Conservation (phyloP, 1,140 invertebrate species). For the Calliopsis andreniformis region DNA sequence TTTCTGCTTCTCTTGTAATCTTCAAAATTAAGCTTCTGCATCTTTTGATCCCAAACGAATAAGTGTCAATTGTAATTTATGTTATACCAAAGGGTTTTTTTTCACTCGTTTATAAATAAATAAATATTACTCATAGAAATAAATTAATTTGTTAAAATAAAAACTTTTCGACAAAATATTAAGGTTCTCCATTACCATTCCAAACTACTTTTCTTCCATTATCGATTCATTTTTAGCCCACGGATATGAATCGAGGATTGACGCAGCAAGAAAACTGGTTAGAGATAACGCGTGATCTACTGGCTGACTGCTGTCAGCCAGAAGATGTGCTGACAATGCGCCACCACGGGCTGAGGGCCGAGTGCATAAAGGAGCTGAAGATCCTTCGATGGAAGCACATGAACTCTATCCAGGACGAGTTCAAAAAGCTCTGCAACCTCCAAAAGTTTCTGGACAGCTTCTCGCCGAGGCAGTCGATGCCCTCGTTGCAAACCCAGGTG, state of each 20-base stretch:
- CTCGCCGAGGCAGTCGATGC: slow-evolving; percentile 51
- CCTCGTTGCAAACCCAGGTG: background rate
- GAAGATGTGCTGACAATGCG: slow-evolving; percentile 41
- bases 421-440: slow-evolving; percentile 74
- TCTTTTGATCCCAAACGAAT: too few species aligned
- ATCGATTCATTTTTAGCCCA: background rate
- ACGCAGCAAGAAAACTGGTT: slow-evolving; percentile 41
- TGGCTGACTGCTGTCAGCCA: slow-evolving; percentile 45
- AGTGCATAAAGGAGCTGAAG: slow-evolving; percentile 73
- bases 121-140: too few species aligned
- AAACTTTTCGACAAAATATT: too few species aligned
- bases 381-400: slow-evolving; percentile 77
- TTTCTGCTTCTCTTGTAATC: too few species aligned
- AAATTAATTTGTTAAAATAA: too few species aligned
- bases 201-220: background rate
- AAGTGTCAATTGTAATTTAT: too few species aligned
- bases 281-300: slow-evolving; percentile 55
- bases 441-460: slow-evolving; percentile 77
- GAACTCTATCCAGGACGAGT: slow-evolving; percentile 78
- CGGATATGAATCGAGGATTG: slow-evolving; percentile 19
- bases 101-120: too few species aligned
- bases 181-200: too few species aligned
- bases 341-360: slow-evolving; percentile 39
- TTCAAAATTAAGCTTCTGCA: too few species aligned
- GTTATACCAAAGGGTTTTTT: too few species aligned